Base-by-base conservation (phyloP, 1,140 invertebrate genomes). In the Drosophila obscura region DNA sequence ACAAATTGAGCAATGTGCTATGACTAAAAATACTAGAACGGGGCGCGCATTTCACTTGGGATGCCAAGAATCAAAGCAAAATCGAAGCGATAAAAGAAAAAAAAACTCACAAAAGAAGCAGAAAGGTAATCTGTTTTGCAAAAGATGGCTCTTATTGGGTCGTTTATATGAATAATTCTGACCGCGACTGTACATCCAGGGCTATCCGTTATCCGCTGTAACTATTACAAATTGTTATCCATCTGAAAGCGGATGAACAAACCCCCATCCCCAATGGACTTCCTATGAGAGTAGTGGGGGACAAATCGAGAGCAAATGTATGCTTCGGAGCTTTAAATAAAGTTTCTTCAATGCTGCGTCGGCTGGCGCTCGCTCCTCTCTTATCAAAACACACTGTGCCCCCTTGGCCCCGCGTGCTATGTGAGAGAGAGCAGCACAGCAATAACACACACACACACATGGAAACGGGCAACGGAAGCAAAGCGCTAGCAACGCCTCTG, bases 1-100 rank as follows among this genome's bases (percentile, higher is more conserved):
- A 77, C 48, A 72, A 69, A 69, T 82, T 75, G 49, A 51, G 69
- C 76, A 78, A 83, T 75, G 64, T 41, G 65, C 41, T 71, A 58
- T 7, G 39, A 71, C 80, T 82, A 82, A 78, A 81, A 82, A 78
- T 81, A 78, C 60, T 58, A 78, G 58, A 57, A 76, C 61, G 69
- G 35, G 49, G 50, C 5, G 26, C 35, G 46, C 51, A 75, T 64
- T 60, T 64, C 11, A 26, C n/a, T 15, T 31, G 26, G n/a, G 44
- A 39, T 67, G 67, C 79, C 62, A 81, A 82, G 73, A 67, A 77
- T 63, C 52, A 50, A 56, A 28, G 46, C 24, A 49, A 61, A 68
- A 53, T 49, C 53, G 56, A 24, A 45, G 35, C 51, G 57, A 15
- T 39, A 39, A 39, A 67, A 39, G 9, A 39, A 4, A 39, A 4